phyloP scores from a whole-genome alignment of 2,797 vertebrate species.

The Adelosebastes latens region DNA sequence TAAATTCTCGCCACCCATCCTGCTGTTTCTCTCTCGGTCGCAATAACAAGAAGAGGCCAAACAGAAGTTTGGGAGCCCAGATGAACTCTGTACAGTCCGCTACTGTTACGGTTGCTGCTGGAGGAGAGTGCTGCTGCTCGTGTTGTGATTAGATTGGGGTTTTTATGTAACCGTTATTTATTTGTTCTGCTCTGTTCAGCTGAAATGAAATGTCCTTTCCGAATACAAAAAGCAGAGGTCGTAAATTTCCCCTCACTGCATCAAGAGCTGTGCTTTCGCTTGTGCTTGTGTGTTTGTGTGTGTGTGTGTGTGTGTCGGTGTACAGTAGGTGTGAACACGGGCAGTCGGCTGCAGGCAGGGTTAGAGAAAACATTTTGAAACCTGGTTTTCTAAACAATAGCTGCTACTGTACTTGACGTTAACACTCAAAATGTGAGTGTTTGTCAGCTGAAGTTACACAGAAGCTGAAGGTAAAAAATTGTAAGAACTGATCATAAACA shows the following conservation, averaged over 20 bases:
- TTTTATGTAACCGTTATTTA: slow-evolving; percentile 32
- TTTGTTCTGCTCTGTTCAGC: slow-evolving; percentile 1
- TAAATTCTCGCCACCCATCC: too few species aligned
- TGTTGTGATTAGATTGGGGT: slow-evolving; percentile 23
- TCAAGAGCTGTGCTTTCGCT: not conserved
- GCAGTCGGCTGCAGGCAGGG: not conserved
- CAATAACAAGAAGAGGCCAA: not conserved
- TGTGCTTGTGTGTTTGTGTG: not conserved
- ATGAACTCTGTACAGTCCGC: not conserved
- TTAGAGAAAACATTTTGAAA: not conserved
- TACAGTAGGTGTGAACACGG: not conserved
- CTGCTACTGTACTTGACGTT: not conserved
- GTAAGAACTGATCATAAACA: too few species aligned
- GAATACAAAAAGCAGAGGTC: not conserved
- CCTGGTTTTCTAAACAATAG: not conserved
- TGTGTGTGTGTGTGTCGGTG: not conserved
- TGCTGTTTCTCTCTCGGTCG: not conserved
- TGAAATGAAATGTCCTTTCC: slow-evolving; percentile 37
- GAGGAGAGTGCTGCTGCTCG: not conserved
- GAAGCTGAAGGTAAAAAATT: too few species aligned
- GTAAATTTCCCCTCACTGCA: slow-evolving; percentile 17
- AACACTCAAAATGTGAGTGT: not conserved
- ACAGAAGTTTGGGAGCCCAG: not conserved
- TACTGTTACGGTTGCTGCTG: not conserved
- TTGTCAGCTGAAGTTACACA: not conserved